Conservation (phyloP, 2,888 invertebrate species). For the Idaea straminata region DNA sequence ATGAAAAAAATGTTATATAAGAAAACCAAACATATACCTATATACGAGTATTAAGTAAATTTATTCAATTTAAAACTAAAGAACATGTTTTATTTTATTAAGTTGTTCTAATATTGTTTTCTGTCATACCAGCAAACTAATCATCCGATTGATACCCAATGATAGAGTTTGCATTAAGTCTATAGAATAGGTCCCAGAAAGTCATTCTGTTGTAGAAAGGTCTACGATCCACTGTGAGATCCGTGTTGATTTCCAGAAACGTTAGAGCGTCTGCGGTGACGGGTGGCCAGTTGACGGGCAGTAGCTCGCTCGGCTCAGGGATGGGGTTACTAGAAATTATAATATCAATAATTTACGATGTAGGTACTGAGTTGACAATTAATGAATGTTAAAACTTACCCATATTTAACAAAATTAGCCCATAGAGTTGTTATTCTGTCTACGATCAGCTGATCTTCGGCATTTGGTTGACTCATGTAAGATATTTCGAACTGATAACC, state of each 20-base stretch:
- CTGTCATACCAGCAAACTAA: background rate
- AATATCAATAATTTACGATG: background rate
- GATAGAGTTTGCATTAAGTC: slow-evolving; percentile 20
- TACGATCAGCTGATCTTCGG: slow-evolving; percentile 24
- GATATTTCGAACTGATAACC: slow-evolving; percentile 22
- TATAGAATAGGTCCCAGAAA: slow-evolving; percentile 39
- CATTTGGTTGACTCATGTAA: slow-evolving; percentile 9
- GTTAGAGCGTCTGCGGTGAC: slow-evolving; percentile 19
- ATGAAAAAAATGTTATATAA: background rate
- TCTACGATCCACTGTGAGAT: slow-evolving; percentile 21
- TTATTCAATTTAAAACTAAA: background rate
- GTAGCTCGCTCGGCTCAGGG: slow-evolving; percentile 27
- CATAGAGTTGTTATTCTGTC: slow-evolving; percentile 27
- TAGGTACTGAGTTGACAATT: background rate
- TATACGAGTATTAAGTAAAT: background rate
- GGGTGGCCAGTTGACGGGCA: slow-evolving; percentile 35
- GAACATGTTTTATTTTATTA: background rate
- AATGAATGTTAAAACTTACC: slow-evolving; percentile 20
- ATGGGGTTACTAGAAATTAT: slow-evolving; percentile 35
- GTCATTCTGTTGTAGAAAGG: slow-evolving; percentile 31
- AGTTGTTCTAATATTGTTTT: too few relatives aligned
- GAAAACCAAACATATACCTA: background rate
- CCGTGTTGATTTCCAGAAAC: slow-evolving; percentile 26
- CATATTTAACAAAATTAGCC: slow-evolving; percentile 34
- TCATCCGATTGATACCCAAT: slow-evolving; percentile 17